A percentile compares a stretch with the other conserved stretches of the same genome.
Evolutionary conservation across 1,140 invertebrate species (phyloP).

Genomic region (Hypothenemus hampei): DNA sequence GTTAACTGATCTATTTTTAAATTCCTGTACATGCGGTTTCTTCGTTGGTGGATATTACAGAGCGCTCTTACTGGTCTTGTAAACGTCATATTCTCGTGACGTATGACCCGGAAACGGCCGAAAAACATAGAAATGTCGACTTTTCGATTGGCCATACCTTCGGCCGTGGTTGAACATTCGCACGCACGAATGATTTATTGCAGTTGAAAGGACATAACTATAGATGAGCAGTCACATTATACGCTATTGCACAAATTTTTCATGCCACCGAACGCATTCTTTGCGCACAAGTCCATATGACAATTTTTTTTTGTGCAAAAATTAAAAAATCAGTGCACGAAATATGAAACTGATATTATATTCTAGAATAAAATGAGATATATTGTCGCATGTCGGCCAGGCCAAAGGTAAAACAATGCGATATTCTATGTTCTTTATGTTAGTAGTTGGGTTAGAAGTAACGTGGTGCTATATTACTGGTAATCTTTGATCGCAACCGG

Average conservation of each 20-base stretch:
- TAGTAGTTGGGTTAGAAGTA: constrained; percentile 12
- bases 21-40: constrained; percentile 7
- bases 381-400: constrained; percentile 11
- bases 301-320: no score
- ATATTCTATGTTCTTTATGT: constrained; percentile 16
- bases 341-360: no score
- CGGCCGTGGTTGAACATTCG: constrained; percentile 16
- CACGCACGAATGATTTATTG: constrained; percentile 18
- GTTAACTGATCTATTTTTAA: constrained; percentile 7
- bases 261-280: no score
- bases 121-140: constrained; percentile 21
- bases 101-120: constrained; percentile 20
- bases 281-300: no score
- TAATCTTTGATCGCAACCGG: constrained; percentile 13
- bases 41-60: constrained; percentile 19
- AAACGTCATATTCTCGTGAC: constrained; percentile 22
- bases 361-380: no score
- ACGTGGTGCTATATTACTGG: constrained; percentile 17
- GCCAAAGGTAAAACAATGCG: constrained; percentile 16
- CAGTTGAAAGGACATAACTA: constrained; percentile 1
- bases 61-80: constrained; percentile 17
- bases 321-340: no score
- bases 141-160: constrained; percentile 14
- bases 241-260: no score
- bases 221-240: no score